A percentile compares a stretch with the other conserved stretches of the same genome.
phyloP scores from a whole-genome alignment of 2,888 invertebrate species.

The Rhopalosiphum nymphaeae region DNA sequence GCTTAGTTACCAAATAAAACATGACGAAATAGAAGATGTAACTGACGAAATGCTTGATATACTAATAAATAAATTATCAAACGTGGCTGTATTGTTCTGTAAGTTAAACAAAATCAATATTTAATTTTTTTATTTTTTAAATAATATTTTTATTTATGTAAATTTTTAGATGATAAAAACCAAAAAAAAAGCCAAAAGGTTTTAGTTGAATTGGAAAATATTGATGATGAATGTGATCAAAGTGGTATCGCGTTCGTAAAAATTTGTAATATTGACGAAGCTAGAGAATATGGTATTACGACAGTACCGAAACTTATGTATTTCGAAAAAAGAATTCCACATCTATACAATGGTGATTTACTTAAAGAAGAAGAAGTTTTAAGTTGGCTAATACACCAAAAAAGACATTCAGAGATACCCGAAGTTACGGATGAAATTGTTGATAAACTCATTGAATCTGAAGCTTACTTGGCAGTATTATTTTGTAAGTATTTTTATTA shows the following conservation, averaged over 20 bases:
- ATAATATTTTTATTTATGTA: slow-evolving; percentile 67
- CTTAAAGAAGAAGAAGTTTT: slow-evolving; percentile 91
- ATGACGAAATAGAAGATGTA: slow-evolving; percentile 93
- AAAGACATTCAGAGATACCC: slow-evolving; percentile 90
- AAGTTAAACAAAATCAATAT: slow-evolving; percentile 71
- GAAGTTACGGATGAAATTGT: slow-evolving; percentile 95
- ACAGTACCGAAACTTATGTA: slow-evolving; percentile 88
- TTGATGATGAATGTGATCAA: slow-evolving; percentile 92
- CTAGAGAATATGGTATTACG: slow-evolving; percentile 91
- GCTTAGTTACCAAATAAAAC: slow-evolving; percentile 86
- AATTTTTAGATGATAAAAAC: slow-evolving; percentile 83
- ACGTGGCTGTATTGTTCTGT: slow-evolving; percentile 93
- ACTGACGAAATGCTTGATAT: slow-evolving; percentile 94
- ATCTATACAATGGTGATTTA: slow-evolving; percentile 79
- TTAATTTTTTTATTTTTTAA: too few relatives aligned
- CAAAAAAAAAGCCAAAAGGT: slow-evolving; percentile 88
- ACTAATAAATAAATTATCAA: slow-evolving; percentile 87
- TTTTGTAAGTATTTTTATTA: slow-evolving; percentile 81
- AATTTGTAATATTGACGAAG: slow-evolving; percentile 91
- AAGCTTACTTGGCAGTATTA: slow-evolving; percentile 86
- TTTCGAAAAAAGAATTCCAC: slow-evolving; percentile 72
- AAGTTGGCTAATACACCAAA: slow-evolving; percentile 92
- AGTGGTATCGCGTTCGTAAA: slow-evolving; percentile 92
- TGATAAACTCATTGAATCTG: slow-evolving; percentile 86
- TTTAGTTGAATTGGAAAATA: slow-evolving; percentile 90